phyloP scores from a whole-genome alignment of 2,113 vertebrate genomes.

The Epinephelus fuscoguttatus region DNA sequence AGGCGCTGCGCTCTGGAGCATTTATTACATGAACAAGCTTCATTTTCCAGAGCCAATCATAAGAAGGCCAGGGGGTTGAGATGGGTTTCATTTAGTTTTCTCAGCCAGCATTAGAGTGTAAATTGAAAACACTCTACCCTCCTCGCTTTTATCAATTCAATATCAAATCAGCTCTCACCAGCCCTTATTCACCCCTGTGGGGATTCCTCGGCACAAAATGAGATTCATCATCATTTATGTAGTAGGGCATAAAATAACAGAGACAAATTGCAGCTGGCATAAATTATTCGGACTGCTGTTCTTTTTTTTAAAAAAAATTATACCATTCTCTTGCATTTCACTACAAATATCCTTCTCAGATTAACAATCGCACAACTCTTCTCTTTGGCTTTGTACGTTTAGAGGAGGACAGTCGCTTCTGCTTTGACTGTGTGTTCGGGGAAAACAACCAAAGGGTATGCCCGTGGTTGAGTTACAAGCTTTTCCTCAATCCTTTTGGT shows the following conservation, averaged over 20 bases:
- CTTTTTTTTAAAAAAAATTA: slow-evolving; percentile 56
- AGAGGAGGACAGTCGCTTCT: slow-evolving; percentile 71
- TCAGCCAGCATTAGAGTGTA: slow-evolving; percentile 65
- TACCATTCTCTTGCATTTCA: slow-evolving; percentile 66
- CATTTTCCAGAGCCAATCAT: slow-evolving; percentile 72
- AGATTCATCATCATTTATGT: slow-evolving; percentile 84
- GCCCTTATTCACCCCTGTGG: slow-evolving; percentile 61
- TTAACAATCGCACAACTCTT: slow-evolving; percentile 74
- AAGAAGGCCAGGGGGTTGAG: slow-evolving; percentile 62
- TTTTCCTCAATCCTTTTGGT: slow-evolving; percentile 45
- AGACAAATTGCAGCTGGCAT: slow-evolving; percentile 76
- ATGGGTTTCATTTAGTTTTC: slow-evolving; percentile 72
- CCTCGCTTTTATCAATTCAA: slow-evolving; percentile 63
- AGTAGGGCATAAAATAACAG: slow-evolving; percentile 73
- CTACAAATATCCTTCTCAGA: slow-evolving; percentile 71
- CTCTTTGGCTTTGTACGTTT: slow-evolving; percentile 80
- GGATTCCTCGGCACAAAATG: slow-evolving; percentile 79
- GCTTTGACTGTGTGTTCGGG: slow-evolving; percentile 42
- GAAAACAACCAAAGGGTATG: slow-evolving; percentile 39
- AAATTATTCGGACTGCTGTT: slow-evolving; percentile 71
- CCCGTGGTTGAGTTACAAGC: slow-evolving; percentile 43
- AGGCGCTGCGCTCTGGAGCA: slow-evolving; percentile 50
- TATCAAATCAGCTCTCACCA: slow-evolving; percentile 67
- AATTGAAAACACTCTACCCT: slow-evolving; percentile 72
- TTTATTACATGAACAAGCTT: slow-evolving; percentile 71